Conservation (phyloP, 2,888 invertebrate species). For the Melinopterus prodromus region DNA sequence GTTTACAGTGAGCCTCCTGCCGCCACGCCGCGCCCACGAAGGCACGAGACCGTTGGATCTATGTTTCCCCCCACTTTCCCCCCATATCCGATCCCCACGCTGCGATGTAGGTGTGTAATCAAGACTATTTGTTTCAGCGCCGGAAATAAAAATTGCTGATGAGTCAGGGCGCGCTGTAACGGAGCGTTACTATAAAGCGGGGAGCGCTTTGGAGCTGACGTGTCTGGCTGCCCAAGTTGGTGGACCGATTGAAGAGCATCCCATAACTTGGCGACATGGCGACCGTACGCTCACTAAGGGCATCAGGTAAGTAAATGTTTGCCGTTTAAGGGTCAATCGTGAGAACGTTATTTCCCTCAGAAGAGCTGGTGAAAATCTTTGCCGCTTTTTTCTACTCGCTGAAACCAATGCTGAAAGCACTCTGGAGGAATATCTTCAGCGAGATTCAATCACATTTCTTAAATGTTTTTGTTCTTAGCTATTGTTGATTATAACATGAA, state of each 20-base stretch:
- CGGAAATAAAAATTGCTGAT: conserved; percentile 67
- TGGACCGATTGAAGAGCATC: conserved; percentile 58
- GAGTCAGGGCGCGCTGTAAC: conserved; percentile 67
- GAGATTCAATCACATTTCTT: too few relatives aligned
- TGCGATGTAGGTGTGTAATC: conserved; percentile 7
- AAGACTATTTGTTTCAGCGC: conserved; percentile 59
- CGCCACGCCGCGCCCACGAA: neutral
- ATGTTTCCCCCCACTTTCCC: neutral
- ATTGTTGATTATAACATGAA: too few relatives aligned
- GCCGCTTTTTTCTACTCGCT: neutral
- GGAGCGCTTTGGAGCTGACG: conserved; percentile 65
- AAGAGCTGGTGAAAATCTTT: neutral
- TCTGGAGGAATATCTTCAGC: neutral
- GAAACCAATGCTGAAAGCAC: neutral
- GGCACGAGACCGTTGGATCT: neutral
- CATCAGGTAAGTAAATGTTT: conserved; percentile 61
- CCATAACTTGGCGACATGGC: conserved; percentile 65
- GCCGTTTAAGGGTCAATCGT: neutral
- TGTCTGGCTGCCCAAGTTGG: conserved; percentile 64
- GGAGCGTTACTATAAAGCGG: conserved; percentile 69
- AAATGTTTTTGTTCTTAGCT: too few relatives aligned
- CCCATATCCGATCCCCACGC: neutral
- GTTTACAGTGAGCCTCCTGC: neutral
- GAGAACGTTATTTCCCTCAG: conserved; percentile 9
- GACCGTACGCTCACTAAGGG: conserved; percentile 63